Evolutionary conservation across 2,797 vertebrate species (phyloP).

Genomic region (Trachurus trachurus): DNA sequence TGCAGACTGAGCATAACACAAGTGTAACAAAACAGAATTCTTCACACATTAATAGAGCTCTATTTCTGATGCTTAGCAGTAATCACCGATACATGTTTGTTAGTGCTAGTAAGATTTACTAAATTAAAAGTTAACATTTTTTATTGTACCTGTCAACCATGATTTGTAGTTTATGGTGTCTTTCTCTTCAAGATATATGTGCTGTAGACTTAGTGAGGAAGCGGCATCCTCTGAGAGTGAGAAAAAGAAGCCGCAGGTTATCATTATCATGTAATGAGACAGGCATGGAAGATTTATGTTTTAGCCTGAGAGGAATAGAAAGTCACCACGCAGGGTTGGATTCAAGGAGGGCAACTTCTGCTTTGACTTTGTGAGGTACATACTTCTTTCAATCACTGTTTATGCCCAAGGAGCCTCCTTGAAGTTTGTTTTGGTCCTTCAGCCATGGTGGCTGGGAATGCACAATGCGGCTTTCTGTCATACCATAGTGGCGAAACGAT

Average conservation of each 20-base stretch:
- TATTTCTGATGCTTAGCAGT: background rate
- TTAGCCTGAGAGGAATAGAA: conserved; percentile 11
- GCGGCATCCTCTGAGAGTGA: conserved; percentile 1
- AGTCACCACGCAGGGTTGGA: background rate
- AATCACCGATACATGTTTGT: background rate
- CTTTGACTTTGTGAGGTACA: conserved; percentile 20
- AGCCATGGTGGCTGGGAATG: conserved; percentile 74
- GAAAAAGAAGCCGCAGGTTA: conserved; percentile 21
- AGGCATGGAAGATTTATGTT: conserved; percentile 54
- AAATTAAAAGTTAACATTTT: no score
- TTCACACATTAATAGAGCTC: background rate
- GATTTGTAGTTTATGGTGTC: background rate
- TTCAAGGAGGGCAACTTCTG: background rate
- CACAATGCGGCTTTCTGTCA: conserved; percentile 80
- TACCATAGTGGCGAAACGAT: conserved; percentile 54
- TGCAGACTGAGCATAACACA: conserved; percentile 35
- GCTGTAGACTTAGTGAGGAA: background rate
- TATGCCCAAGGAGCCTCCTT: conserved; percentile 39
- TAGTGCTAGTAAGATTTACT: background rate
- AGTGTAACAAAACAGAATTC: conserved; percentile 24
- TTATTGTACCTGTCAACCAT: background rate
- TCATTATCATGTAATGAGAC: conserved; percentile 37
- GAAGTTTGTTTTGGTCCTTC: conserved; percentile 74
- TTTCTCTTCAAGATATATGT: background rate
- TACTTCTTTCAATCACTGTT: conserved; percentile 10